Evolutionary conservation across 2,797 vertebrate species (phyloP), one percentile per base, ranked within the genome.

Genomic region (Lindbergichthys nudifrons): DNA sequence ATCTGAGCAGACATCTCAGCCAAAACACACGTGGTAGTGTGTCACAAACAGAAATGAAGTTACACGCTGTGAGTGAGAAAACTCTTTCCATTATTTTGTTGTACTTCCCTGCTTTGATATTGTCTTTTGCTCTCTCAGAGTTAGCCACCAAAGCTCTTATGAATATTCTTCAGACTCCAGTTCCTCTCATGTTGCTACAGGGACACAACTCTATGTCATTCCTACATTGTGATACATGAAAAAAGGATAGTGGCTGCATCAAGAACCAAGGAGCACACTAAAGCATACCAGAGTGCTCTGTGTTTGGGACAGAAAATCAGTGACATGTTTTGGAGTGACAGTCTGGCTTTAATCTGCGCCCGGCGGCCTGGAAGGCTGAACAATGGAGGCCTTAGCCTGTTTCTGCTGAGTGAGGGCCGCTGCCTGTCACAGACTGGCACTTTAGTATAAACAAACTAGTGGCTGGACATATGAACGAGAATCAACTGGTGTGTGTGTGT

Each of bases 301-400:
- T 89, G 84, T 87, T 84, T 71, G 69, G 75, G 82, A 80, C 65
- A 80, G 64, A 81, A 91, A 84, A 90, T 84, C 66, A 91, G 85
- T 73, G 87, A 84, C 86, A 90, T 90, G 84, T 83, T 88, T 70
- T 71, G 53, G 77, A 79, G 75, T 73, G 82, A 80, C 76, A 70
- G 84, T 87, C 88, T 93, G 91, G 88, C 78, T 93, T 91, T 91
- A 76, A 93, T 93, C 81, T 90, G 81, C 18, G 4, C 73, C 76
- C 77, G 60, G 79, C 57, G 65, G 85, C 84, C 84, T 84, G 87
- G 56, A 77, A 84, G 66, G 36, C 67, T 57, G 81, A 89, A 90
- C 88, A 90, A 89, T 86, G 65, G 80, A 75, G 54, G 79, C 75
- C 85, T 58, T 52, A 73, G 81, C 70, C 70, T 60, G 65, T 84